Percentiles rank a stretch among this genome's conserved stretches.
Evolutionary conservation across 2,113 vertebrate species (phyloP).

Genomic region (Otus sunia): DNA sequence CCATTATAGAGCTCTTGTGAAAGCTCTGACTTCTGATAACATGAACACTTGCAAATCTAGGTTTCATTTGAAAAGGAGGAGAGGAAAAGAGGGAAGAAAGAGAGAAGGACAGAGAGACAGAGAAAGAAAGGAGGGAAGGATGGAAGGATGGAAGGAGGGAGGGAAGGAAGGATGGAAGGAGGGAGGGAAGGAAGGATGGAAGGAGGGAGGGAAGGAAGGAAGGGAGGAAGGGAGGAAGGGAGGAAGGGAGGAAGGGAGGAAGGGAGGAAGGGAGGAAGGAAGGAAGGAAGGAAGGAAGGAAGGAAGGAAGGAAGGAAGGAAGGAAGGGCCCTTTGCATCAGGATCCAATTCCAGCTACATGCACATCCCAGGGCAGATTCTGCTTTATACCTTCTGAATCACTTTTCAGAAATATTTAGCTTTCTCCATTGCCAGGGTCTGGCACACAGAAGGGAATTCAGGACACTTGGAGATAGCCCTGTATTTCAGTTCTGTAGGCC

Average conservation of each 20-base stretch:
- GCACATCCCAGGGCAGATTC: background rate
- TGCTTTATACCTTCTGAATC: background rate
- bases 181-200: rapidly evolving
- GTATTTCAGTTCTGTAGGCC: background rate
- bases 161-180: rapidly evolving
- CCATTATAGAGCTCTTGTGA: background rate
- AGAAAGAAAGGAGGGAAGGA: rapidly evolving
- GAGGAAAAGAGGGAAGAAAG: rapidly evolving
- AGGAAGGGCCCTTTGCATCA: background rate
- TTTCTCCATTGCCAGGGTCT: background rate
- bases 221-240: background rate
- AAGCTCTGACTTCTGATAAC: background rate
- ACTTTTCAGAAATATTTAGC: background rate
- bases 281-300: too few species aligned
- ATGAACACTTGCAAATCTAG: background rate
- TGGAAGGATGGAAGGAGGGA: rapidly evolving
- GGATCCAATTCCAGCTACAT: background rate
- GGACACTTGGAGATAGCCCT: background rate
- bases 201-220: rapidly evolving
- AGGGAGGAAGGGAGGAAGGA: rapidly evolving
- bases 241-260: rapidly evolving
- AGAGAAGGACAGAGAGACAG: rapidly evolving
- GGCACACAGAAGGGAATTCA: background rate
- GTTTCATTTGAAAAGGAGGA: background rate
- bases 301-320: too few species aligned